Percentiles rank a stretch among this genome's conserved stretches.
Conservation (phyloP, 2,888 invertebrate species). For the Ernsta delagoae region DNA sequence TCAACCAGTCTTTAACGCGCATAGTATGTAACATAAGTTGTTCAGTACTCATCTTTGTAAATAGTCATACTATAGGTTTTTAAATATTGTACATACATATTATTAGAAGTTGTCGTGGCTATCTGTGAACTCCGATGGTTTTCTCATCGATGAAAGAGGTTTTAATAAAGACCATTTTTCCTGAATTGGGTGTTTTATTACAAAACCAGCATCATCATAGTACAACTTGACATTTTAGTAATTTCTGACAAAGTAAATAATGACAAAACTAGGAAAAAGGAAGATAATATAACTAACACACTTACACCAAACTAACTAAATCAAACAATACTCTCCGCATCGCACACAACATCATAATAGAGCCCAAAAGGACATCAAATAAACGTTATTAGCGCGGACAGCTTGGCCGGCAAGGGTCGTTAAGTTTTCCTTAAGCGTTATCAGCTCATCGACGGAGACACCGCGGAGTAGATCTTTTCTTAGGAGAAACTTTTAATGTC, state of each 20-base stretch:
- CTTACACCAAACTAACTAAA: constrained; percentile 7
- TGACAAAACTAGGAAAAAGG: no score
- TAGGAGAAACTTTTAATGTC: no score
- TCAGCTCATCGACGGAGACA: neutral
- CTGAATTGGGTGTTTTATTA: constrained; percentile 54
- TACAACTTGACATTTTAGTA: neutral
- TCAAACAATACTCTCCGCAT: constrained; percentile 11
- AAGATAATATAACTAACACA: neutral
- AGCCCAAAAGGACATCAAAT: constrained; percentile 27
- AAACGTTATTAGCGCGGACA: constrained; percentile 29
- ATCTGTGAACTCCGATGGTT: constrained; percentile 65
- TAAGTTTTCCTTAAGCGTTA: constrained; percentile 22
- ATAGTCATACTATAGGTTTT: constrained; percentile 49
- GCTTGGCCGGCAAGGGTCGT: constrained; percentile 11
- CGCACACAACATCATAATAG: constrained; percentile 23
- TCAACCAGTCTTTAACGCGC: no score
- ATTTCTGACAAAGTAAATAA: no score
- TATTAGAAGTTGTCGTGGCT: constrained; percentile 62
- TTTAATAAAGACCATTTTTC: constrained; percentile 77
- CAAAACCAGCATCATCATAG: neutral
- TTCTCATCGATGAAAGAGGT: constrained; percentile 59
- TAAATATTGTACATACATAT: constrained; percentile 58
- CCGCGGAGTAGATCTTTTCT: no score
- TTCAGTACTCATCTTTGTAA: constrained; percentile 40
- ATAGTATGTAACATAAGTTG: constrained; percentile 38